Evolutionary conservation across 2,888 invertebrate species (phyloP).

Genomic region (Tachystola acroxantha): DNA sequence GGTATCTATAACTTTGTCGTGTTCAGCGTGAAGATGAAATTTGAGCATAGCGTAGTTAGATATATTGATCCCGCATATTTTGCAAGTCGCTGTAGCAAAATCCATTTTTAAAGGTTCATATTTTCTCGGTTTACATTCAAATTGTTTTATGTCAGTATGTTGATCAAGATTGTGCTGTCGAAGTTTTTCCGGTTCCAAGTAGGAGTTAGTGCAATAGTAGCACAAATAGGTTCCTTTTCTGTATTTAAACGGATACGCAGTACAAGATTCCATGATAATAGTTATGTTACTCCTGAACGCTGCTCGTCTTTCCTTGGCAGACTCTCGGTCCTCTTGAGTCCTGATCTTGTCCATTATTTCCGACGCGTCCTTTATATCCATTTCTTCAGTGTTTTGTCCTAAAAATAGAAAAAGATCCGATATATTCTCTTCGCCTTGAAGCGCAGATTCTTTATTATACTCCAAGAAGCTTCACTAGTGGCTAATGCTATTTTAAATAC

Average conservation of each 20-base stretch:
- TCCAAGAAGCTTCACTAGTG: neutral
- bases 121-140: constrained; percentile 48
- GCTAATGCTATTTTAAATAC: neutral
- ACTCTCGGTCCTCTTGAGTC: constrained; percentile 13
- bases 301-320: constrained; percentile 46
- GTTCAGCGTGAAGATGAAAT: constrained; percentile 42
- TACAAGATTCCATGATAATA: constrained; percentile 51
- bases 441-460: neutral
- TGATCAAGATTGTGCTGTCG: constrained; percentile 48
- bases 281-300: constrained; percentile 60
- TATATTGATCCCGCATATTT: constrained; percentile 44
- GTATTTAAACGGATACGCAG: constrained; percentile 68
- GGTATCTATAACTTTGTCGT: constrained; percentile 48
- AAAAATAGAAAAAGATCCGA: constrained; percentile 72
- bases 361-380: constrained; percentile 45
- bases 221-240: constrained; percentile 63
- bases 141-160: constrained; percentile 39
- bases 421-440: constrained; percentile 30
- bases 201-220: constrained; percentile 59
- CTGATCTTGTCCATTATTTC: constrained; percentile 25
- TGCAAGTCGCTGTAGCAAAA: constrained; percentile 49
- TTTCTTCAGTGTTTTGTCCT: constrained; percentile 58
- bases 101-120: constrained; percentile 69
- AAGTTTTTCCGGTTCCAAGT: constrained; percentile 60
- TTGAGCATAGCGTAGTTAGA: constrained; percentile 49